Evolutionary conservation across 2,888 invertebrate species (phyloP).

Genomic region (Sarcophaga caerulescens): DNA sequence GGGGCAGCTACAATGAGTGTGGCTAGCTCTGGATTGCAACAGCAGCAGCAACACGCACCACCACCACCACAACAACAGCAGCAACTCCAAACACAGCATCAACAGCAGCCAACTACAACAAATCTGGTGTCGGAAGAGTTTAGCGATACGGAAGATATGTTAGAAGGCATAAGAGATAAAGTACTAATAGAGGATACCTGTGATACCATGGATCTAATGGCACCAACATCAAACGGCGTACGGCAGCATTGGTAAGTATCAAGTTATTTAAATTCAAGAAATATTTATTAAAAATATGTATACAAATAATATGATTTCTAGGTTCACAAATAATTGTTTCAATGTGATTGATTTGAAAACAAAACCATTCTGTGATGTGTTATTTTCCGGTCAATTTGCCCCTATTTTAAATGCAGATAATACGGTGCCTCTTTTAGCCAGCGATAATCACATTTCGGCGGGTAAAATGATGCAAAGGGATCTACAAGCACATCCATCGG

Average conservation of each 20-base stretch:
- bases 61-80: constrained; percentile 33
- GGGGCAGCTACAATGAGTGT: constrained; percentile 39
- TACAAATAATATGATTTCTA: not conserved
- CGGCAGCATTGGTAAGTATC: constrained; percentile 74
- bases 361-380: constrained; percentile 68
- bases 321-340: constrained; percentile 74
- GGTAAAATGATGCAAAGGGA: constrained; percentile 58
- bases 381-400: constrained; percentile 72
- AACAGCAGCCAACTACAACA: constrained; percentile 44
- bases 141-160: constrained; percentile 92
- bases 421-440: constrained; percentile 47
- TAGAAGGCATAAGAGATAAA: constrained; percentile 90
- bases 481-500: constrained; percentile 17
- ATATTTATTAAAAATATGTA: not conserved
- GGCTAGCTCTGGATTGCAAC: constrained; percentile 51
- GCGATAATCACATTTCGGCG: constrained; percentile 40
- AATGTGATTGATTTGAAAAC: constrained; percentile 70
- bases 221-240: constrained; percentile 72
- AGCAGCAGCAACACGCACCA: constrained; percentile 42
- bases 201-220: constrained; percentile 78
- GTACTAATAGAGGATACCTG: constrained; percentile 81
- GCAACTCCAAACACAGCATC: not conserved
- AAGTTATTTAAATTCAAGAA: not conserved
- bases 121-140: constrained; percentile 83
- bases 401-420: constrained; percentile 61